Evolutionary conservation across 2,888 invertebrate genomes (phyloP), one percentile per base, ranked within the genome.

Genomic region (Leptogaster cylindrica): DNA sequence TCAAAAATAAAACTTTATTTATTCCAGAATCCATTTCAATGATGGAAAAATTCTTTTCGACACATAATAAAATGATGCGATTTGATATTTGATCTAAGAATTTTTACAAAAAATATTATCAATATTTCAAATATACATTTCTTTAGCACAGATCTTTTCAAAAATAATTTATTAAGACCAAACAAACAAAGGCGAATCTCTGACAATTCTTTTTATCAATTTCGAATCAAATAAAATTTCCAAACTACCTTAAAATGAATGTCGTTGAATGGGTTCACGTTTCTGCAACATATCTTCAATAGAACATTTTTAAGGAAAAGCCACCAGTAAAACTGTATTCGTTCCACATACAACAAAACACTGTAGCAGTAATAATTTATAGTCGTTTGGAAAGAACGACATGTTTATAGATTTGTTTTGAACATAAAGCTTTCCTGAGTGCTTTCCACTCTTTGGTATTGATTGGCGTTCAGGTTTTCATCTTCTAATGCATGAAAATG

Each of bases 361-460:
- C 61, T 44, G 48, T 33, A 64, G 33, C 51, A 8, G 51, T 61
- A 68, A 68, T 66, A 66, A 68, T 68, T 68, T 68, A 68, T 68
- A 33, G 68, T 66, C 61, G 58, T 51, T 68, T 66, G 39, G 31
- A 58, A 16, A 46, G 52, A 50, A 66, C 63, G 68, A 66, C 68
- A 68, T 68, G 66, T 68, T 68, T 68, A 68, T 68, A 66, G 68
- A 68, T 68, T 68, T 68, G 68, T 68, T 68, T 68, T 68, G 66
- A 63, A 63, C 66, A 66, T 52, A 68, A 66, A 68, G 63, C 52
- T 52, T 68, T 28, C 55, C 23, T 12, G 44, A 25, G 28, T 44
- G 41, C 28, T 64, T 48, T 63, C 31, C 48, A 28, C 33, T 33
- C 33, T 1, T 48, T 44, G 61, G 28, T 61, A 61, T 61, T 41